Evolutionary conservation across 2,888 invertebrate genomes (phyloP).

Genomic region (Drosophila picticornis): DNA sequence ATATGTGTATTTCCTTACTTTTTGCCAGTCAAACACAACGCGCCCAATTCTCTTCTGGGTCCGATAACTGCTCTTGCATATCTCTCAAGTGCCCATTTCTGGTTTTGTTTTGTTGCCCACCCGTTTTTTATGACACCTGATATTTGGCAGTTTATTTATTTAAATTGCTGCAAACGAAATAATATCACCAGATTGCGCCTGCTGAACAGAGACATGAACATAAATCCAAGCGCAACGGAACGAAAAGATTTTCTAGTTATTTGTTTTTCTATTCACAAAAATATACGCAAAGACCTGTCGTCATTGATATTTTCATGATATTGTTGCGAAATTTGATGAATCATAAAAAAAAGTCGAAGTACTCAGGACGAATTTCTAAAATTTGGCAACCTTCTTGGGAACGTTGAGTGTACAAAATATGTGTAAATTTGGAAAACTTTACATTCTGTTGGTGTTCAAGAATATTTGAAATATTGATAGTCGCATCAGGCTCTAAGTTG

Average conservation of each 20-base stretch:
- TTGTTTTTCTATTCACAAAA: not conserved
- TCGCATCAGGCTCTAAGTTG: not conserved
- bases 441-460: not conserved
- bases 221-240: not conserved
- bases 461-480: not conserved
- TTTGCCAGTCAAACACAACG: conserved; percentile 26
- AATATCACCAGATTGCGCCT: not conserved
- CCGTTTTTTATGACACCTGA: conserved; percentile 30
- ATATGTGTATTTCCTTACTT: conserved; percentile 52
- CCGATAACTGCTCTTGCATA: conserved; percentile 49
- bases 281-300: not conserved
- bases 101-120: conserved; percentile 12
- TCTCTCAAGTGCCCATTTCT: conserved; percentile 49
- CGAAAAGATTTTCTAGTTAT: not conserved
- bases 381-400: no score
- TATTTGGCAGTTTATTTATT: not conserved
- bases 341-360: not conserved
- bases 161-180: not conserved
- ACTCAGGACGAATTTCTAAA: not conserved
- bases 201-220: not conserved
- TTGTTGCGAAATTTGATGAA: not conserved
- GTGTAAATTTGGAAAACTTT: not conserved
- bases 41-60: conserved; percentile 34
- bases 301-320: not conserved
- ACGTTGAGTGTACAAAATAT: not conserved